phyloP scores from a whole-genome alignment of 2,113 vertebrate genomes.

The Melanerpes formicivorus region DNA sequence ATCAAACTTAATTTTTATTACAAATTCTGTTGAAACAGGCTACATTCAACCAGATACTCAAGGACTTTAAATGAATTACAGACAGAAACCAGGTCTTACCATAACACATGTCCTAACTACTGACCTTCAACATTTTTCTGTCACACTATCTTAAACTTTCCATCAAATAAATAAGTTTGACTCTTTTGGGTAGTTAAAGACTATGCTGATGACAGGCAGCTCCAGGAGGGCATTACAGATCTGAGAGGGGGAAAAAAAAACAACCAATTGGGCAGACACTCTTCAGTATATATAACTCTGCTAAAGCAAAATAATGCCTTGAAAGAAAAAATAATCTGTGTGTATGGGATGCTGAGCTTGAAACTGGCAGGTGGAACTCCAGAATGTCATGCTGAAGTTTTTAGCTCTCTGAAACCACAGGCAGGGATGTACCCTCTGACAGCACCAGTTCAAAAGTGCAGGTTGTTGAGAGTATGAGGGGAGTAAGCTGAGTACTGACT shows the following conservation, averaged over 20 bases:
- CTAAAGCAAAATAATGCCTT: background rate
- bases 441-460: background rate
- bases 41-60: background rate
- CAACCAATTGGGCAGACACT: background rate
- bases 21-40: background rate
- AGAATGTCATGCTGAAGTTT: background rate
- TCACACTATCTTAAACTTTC: background rate
- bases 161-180: background rate
- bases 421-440: background rate
- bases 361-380: background rate
- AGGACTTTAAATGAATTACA: slow-evolving; percentile 12
- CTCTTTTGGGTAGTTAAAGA: background rate
- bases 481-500: background rate
- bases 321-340: background rate
- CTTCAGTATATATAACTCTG: background rate
- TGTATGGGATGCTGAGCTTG: background rate
- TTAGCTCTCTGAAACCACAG: background rate
- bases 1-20: slow-evolving; percentile 13
- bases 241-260: background rate
- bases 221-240: background rate
- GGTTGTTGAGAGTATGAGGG: background rate
- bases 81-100: background rate
- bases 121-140: background rate
- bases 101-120: background rate
- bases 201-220: background rate